Base-by-base conservation (phyloP, 1,140 invertebrate species). In the Chironomus striatipennis region DNA sequence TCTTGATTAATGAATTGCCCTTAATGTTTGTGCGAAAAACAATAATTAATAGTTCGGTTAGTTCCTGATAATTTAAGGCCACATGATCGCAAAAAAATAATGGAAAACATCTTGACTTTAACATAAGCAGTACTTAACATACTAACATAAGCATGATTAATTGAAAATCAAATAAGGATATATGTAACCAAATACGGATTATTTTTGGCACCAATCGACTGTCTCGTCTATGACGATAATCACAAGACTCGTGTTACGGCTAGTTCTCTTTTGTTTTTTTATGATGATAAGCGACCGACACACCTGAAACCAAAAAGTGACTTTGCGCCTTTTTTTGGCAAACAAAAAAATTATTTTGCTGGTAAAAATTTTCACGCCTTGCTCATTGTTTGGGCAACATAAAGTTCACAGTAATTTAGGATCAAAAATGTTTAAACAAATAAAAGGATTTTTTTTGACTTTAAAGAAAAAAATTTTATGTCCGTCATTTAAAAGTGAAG, bases 151-250 rank as follows among this genome's bases (percentile, higher is more conserved):
- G 17, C 65, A 70, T 70, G 65, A 70, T 70, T 70, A 70, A 70
- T 70, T 70, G 65, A 70, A 70, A 70, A 70, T 20, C 65, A 70
- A 70, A 70, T 5, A 70, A 70, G 47, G 12, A 57, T n/a, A n/a
- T n/a, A 15, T 34, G 24, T 34, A 34, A 34, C 24, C 24, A 34
- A 34, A 34, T 34, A 34, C 24, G 24, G 24, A 34, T 34, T 34
- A 34, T 34, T 12, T 57, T 57, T 57, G 47, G 47, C 47, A 34
- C 24, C 24, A 34, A 34, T 34, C 24, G 24, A 34, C 24, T 34
- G 24, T 34, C 24, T 34, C 24, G 24, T 34, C 24, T 34, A 34
- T 34, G 24, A 34, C 24, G 24, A 34, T 34, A 34, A 34, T 34
- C 24, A 34, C 24, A 34, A 34, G 24, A 12, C 10, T 57, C 47